Conservation (phyloP, 2,888 invertebrate genomes). For the Microchrysa polita region DNA sequence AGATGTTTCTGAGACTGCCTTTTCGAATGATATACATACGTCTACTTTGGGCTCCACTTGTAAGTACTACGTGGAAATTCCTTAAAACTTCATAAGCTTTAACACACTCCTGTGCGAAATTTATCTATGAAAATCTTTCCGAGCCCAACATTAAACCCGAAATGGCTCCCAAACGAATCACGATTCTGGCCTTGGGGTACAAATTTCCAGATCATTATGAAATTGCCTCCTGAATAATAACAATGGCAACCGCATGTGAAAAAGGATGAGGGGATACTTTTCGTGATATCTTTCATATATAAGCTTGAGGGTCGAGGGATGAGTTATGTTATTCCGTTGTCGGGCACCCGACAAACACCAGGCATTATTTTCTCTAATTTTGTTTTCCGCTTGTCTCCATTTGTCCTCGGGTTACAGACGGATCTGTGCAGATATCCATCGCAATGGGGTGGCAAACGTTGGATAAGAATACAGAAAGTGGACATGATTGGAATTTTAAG, state of each 20-base stretch:
- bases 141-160: background rate
- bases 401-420: conserved; percentile 33
- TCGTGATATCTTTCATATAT: background rate
- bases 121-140: background rate
- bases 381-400: conserved; percentile 37
- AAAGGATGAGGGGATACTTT: too few species aligned
- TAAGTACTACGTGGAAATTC: too few species aligned
- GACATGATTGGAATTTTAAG: conserved; percentile 49
- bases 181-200: conserved; percentile 46
- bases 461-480: conserved; percentile 16
- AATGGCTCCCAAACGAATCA: conserved; percentile 24
- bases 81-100: too few species aligned
- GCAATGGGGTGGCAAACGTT: conserved; percentile 32
- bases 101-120: background rate
- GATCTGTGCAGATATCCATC: conserved; percentile 29
- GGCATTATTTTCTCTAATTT: conserved; percentile 17
- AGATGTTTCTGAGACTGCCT: too few species aligned
- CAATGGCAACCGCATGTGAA: conserved; percentile 9
- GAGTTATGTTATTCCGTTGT: background rate
- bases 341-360: background rate
- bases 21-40: too few species aligned
- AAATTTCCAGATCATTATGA: conserved; percentile 51
- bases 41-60: too few species aligned
- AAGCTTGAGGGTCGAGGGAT: background rate
- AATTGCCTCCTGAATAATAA: conserved; percentile 50